Base-by-base conservation (phyloP, 2,113 vertebrate species). In the Gallinago media region DNA sequence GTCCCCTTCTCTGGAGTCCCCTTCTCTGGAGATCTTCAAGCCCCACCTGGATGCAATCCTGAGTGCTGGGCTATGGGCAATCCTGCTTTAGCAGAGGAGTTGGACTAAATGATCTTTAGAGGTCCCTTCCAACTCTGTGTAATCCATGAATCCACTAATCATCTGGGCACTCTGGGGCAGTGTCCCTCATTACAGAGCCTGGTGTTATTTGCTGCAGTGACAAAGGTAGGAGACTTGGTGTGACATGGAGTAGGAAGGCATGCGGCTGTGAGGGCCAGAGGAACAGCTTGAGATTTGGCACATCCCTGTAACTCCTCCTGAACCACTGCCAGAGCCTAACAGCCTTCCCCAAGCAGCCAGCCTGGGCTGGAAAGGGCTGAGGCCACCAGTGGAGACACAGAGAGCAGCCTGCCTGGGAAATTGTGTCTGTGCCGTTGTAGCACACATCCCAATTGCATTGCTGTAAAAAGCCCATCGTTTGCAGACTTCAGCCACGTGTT, bases 271-370 rank as follows among this genome's bases (percentile, higher is more conserved):
- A 81, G 20, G 56, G 90, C 68, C 82, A 91, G 74, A 88, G 42
- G 18, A 85, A 47, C 92, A 88, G 88, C 78, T 70, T 96, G 89
- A 81, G 73, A 75, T 91, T 42, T 96, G 89, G 54, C 88, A 50
- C 26, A 66, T 85, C 18, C 50, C 63, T 74, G 16, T 73, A 67
- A 67, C 59, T 93, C 26, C 46, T 90, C 18, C 47, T 85, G 65
- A 75, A 42, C 47, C 3, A 3, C 67, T 92, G 72, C 85, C 85
- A 77, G 81, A 80, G 34, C 58, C 83, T 80, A 73, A 83, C 50
- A 91, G 38, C 68, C 65, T 95, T 93, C 83, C 63, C 34, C 52
- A 40, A 67, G 71, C 62, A 93, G 73, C 72, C 5, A 0, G 50
- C 65, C 79, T 63, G 75, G 8, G 46, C 31, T 78, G 65, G 71